phyloP scores from a whole-genome alignment of 1,140 invertebrate genomes.

The Lucilia sericata region DNA sequence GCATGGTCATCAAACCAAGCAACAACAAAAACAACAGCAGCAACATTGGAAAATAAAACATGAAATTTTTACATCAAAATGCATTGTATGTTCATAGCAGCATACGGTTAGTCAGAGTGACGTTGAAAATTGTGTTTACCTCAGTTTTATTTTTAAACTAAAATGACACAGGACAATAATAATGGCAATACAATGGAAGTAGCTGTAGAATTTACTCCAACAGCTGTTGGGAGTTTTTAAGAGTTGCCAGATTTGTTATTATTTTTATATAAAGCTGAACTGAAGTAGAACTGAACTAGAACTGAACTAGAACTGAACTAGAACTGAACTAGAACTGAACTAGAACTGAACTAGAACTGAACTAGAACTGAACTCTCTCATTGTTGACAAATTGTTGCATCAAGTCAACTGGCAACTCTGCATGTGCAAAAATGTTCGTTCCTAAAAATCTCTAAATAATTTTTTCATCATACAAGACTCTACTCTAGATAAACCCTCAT shows the following conservation, averaged over 20 bases:
- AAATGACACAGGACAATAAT: background rate
- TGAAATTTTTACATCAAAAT: conserved; percentile 35
- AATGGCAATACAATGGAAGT: background rate
- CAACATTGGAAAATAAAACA: background rate
- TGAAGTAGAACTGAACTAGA: no score
- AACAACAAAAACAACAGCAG: background rate
- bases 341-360: no score
- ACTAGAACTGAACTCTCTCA: no score
- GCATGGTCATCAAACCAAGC: conserved; percentile 31
- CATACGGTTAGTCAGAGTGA: background rate
- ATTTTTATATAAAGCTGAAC: no score
- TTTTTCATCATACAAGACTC: background rate
- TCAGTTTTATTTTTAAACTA: background rate
- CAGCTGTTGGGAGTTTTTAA: conserved; percentile 26
- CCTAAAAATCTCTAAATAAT: background rate
- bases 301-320: no score
- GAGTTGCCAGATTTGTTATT: background rate
- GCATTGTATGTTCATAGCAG: background rate
- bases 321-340: no score
- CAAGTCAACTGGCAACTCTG: no score
- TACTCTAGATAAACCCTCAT: no score
- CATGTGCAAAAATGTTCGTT: background rate
- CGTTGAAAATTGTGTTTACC: conserved; percentile 20
- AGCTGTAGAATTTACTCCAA: background rate
- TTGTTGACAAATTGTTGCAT: no score